Evolutionary conservation across 1,140 invertebrate genomes (phyloP).

Genomic region (Oscheius sp.): DNA sequence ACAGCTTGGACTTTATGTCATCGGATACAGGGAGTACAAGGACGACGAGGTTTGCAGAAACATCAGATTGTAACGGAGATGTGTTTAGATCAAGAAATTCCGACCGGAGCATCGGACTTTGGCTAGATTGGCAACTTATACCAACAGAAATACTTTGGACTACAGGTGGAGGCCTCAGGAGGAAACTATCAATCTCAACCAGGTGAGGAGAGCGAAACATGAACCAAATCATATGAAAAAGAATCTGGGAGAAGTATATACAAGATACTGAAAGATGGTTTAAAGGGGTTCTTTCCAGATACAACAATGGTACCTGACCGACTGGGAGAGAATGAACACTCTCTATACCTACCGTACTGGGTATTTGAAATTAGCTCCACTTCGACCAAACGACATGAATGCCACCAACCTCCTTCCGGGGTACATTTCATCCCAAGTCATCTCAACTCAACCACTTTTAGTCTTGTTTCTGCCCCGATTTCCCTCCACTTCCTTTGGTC

Average conservation of each 20-base stretch:
- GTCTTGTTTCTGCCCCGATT: conserved; percentile 57
- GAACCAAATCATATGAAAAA: no score
- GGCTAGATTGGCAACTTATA: conserved; percentile 53
- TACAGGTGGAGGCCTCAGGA: conserved; percentile 57
- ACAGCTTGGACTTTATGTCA: conserved; percentile 58
- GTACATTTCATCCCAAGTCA: conserved; percentile 23
- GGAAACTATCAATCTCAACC: conserved; percentile 56
- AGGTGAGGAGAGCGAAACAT: conserved; percentile 47
- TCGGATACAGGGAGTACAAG: conserved; percentile 58
- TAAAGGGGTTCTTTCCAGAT: background rate
- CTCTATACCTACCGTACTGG: conserved; percentile 57
- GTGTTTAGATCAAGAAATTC: conserved; percentile 57
- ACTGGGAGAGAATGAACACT: conserved; percentile 58
- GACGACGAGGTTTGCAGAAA: conserved; percentile 48
- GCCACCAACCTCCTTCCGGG: conserved; percentile 46
- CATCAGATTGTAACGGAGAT: background rate
- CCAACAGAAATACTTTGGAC: conserved; percentile 53
- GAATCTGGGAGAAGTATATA: background rate
- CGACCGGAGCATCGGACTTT: conserved; percentile 54
- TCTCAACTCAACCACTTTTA: conserved; percentile 33
- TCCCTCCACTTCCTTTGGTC: conserved; percentile 61
- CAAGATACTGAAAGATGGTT: background rate
- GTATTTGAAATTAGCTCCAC: conserved; percentile 56
- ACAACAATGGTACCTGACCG: conserved; percentile 53
- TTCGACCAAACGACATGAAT: conserved; percentile 51